Evolutionary conservation across 2,888 invertebrate species (phyloP).

Genomic region (Dysmachus trigonus): DNA sequence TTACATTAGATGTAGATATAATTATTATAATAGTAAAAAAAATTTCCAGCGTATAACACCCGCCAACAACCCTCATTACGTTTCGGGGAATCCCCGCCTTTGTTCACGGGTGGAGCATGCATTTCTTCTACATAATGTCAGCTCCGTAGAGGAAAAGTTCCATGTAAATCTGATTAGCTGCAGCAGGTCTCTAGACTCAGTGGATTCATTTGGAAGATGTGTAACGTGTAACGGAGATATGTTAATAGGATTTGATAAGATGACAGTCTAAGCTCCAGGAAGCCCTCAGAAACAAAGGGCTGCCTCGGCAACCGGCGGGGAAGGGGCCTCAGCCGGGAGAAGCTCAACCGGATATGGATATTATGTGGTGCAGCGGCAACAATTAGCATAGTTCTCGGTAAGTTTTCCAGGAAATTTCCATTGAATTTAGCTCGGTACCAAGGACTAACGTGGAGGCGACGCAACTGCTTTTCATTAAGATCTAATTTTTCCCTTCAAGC

Average conservation of each 20-base stretch:
- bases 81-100: no score
- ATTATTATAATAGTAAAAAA: no score
- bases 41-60: no score
- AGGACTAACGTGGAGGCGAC: not conserved
- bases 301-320: not conserved
- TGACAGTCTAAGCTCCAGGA: not conserved
- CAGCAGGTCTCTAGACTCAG: not conserved
- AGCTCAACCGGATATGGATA: not conserved
- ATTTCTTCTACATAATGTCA: not conserved
- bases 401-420: not conserved
- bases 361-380: not conserved
- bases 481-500: not conserved
- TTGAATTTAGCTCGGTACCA: not conserved
- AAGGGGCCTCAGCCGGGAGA: not conserved
- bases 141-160: not conserved
- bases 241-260: not conserved
- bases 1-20: no score
- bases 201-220: not conserved
- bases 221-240: not conserved
- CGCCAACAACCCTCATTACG: no score
- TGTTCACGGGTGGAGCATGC: no score
- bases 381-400: not conserved
- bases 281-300: not conserved
- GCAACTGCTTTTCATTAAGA: not conserved
- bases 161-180: not conserved